Conservation (phyloP, 2,888 invertebrate species). For the Polyommatus icarus region DNA sequence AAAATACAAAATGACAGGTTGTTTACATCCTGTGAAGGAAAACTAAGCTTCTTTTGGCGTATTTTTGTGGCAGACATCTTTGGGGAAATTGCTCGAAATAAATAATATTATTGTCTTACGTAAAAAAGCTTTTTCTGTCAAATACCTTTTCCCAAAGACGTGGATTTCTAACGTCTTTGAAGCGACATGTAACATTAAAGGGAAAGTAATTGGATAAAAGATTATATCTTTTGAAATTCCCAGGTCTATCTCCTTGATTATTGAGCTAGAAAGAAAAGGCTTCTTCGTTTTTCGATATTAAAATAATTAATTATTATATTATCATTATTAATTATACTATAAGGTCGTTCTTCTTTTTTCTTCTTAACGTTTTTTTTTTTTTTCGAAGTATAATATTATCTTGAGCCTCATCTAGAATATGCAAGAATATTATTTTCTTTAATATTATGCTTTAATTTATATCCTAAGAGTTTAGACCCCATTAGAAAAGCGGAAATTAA, state of each 20-base stretch:
- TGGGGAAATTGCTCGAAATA: background rate
- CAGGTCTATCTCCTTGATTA: background rate
- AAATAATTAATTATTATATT: background rate
- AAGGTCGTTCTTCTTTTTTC: too few relatives aligned
- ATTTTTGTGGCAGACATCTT: background rate
- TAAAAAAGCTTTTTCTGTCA: slow-evolving; percentile 13
- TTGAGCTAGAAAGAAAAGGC: background rate
- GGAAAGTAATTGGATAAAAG: slow-evolving; percentile 8
- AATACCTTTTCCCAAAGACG: slow-evolving; percentile 10
- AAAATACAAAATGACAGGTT: slow-evolving; percentile 11
- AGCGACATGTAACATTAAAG: background rate
- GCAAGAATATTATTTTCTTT: too few relatives aligned
- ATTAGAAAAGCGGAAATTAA: background rate
- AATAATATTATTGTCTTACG: slow-evolving; percentile 11
- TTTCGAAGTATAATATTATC: too few relatives aligned
- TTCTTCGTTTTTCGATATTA: background rate
- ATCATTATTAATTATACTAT: too few relatives aligned
- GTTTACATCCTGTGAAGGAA: background rate
- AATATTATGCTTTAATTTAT: background rate
- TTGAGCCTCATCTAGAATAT: too few relatives aligned
- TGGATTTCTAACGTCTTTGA: background rate
- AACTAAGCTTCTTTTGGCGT: background rate
- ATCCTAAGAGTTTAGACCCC: background rate
- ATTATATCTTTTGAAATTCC: background rate
- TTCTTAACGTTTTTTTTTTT: too few relatives aligned